Percentiles rank a stretch among this genome's conserved stretches.
Conservation (phyloP, 1,140 invertebrate genomes). For the Gryllus bimaculatus region DNA sequence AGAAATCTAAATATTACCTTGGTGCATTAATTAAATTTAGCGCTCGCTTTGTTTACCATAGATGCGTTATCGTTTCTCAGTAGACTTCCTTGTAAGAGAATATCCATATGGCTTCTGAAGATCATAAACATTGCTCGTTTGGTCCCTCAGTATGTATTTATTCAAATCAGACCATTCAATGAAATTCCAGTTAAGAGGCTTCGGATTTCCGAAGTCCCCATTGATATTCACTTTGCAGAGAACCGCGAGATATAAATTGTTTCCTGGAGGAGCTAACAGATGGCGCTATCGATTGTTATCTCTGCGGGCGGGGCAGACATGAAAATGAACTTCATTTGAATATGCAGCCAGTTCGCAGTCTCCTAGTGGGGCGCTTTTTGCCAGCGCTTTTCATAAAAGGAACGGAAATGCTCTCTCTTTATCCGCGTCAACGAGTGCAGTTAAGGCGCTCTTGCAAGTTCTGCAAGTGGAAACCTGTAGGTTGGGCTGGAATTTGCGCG, state of each 20-base stretch:
- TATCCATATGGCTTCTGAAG: neutral
- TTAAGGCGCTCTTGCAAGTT: neutral
- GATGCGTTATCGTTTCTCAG: neutral
- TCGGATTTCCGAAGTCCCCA: slow-evolving; percentile 2
- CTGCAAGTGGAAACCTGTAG: neutral
- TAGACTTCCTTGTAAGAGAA: neutral
- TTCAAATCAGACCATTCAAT: slow-evolving; percentile 5
- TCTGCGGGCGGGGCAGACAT: slow-evolving; percentile 1
- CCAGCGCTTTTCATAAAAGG: neutral
- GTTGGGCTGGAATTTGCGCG: neutral
- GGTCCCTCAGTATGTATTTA: neutral
- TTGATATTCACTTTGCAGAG: slow-evolving; percentile 4
- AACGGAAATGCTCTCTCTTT: neutral
- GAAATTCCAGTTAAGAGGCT: neutral
- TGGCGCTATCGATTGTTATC: slow-evolving; percentile 1
- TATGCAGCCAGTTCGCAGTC: neutral
- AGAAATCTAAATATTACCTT: neutral
- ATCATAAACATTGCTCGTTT: slow-evolving; percentile 5
- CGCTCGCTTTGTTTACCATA: neutral
- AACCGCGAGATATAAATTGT: neutral
- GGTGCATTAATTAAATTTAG: too few relatives aligned
- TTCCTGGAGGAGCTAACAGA: slow-evolving; percentile 3
- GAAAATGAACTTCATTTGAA: slow-evolving; percentile 5
- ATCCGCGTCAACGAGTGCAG: neutral
- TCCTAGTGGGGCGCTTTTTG: neutral